phyloP scores from a whole-genome alignment of 2,797 vertebrate genomes.

The Momotus momota region DNA sequence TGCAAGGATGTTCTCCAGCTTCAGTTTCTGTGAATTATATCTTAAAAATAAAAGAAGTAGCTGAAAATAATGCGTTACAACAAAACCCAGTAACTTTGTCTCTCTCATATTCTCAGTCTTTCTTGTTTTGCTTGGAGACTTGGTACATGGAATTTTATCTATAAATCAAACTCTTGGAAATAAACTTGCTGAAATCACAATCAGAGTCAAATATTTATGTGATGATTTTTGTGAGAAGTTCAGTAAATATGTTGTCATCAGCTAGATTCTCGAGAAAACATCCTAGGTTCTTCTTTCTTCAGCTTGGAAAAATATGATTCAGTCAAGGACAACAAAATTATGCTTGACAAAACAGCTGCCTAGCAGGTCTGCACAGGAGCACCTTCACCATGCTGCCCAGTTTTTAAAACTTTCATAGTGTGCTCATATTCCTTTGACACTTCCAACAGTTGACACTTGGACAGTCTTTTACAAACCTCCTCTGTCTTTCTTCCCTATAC shows the following conservation, averaged over 20 bases:
- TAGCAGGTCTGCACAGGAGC: constrained; percentile 35
- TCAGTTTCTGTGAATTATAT: constrained; percentile 10
- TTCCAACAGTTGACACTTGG: not conserved
- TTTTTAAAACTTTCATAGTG: not conserved
- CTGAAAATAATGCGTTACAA: not conserved
- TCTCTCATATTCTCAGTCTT: not conserved
- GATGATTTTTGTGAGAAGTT: constrained; percentile 63
- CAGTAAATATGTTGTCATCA: constrained; percentile 61
- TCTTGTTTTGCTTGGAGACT: constrained; percentile 53
- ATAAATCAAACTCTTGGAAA: constrained; percentile 63
- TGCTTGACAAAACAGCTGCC: constrained; percentile 10
- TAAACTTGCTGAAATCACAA: constrained; percentile 61
- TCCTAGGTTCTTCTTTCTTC: not conserved
- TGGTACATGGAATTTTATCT: constrained; percentile 16
- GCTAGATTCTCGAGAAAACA: constrained; percentile 33
- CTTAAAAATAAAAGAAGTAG: not conserved
- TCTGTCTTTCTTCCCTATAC: not conserved
- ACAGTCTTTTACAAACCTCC: not conserved
- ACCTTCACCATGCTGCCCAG: not conserved
- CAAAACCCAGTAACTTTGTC: not conserved
- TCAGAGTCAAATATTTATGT: constrained; percentile 54
- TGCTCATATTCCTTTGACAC: not conserved
- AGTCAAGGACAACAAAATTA: constrained; percentile 2
- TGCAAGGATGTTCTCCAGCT: not conserved
- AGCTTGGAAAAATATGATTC: constrained; percentile 39